phyloP scores from a whole-genome alignment of 2,888 invertebrate species.

The Dryocosmus kuriphilus region DNA sequence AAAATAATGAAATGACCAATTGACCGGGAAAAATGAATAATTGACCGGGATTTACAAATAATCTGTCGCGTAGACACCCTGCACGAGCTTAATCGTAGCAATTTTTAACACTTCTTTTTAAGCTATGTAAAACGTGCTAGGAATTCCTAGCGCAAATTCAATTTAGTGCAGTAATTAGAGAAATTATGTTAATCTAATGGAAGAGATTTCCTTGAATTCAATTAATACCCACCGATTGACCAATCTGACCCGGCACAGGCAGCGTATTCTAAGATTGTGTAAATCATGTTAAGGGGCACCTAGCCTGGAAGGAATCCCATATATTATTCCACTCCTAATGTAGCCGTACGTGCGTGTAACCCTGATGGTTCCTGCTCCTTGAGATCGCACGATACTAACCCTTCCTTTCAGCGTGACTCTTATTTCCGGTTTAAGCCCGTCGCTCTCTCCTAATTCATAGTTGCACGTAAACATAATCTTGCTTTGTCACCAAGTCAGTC shows the following conservation, averaged over 20 bases:
- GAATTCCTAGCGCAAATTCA: not conserved
- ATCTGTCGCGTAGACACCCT: no score
- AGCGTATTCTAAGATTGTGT: slow-evolving; percentile 73
- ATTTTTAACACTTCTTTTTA: not conserved
- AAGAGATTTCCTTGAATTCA: slow-evolving; percentile 50
- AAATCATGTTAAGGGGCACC: slow-evolving; percentile 71
- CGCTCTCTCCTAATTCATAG: slow-evolving; percentile 18
- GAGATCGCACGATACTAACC: slow-evolving; percentile 68
- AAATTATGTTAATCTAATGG: not conserved
- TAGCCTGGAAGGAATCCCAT: slow-evolving; percentile 66
- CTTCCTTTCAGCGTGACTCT: slow-evolving; percentile 65
- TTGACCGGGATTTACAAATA: no score
- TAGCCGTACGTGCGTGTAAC: slow-evolving; percentile 76
- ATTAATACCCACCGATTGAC: slow-evolving; percentile 61
- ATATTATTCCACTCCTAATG: slow-evolving; percentile 74
- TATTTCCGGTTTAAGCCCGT: slow-evolving; percentile 71
- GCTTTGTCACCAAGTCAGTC: not conserved
- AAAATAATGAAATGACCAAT: no score
- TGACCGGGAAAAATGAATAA: no score
- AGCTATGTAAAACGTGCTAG: not conserved
- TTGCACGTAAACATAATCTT: slow-evolving; percentile 5
- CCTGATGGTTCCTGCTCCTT: slow-evolving; percentile 66
- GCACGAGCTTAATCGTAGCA: not conserved
- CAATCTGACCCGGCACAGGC: slow-evolving; percentile 69
- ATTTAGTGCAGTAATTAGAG: slow-evolving; percentile 8